Conservation (phyloP, 2,797 vertebrate genomes). For the Chrosomus eos region DNA sequence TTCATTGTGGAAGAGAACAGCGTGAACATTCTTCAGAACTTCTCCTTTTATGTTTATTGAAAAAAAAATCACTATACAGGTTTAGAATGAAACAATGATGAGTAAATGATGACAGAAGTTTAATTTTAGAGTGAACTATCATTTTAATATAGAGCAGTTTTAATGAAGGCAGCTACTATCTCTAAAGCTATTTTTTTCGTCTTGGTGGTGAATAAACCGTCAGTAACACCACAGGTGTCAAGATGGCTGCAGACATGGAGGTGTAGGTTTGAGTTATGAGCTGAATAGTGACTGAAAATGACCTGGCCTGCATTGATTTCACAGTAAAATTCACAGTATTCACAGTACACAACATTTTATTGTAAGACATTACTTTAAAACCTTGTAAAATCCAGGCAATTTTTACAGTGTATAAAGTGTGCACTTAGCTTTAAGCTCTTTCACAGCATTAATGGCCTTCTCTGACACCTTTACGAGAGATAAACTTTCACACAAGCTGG, state of each 20-base stretch:
- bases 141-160: not conserved
- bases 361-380: slow-evolving; percentile 14
- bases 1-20: not conserved
- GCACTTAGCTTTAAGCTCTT: slow-evolving; percentile 34
- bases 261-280: slow-evolving; percentile 8
- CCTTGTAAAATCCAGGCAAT: slow-evolving; percentile 22
- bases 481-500: slow-evolving; percentile 30
- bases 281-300: not conserved
- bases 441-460: slow-evolving; percentile 23
- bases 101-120: not conserved
- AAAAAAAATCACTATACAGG: not conserved
- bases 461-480: slow-evolving; percentile 38
- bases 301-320: not conserved
- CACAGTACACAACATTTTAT: slow-evolving; percentile 22
- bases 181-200: not conserved
- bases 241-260: not conserved
- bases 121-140: not conserved
- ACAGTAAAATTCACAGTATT: not conserved
- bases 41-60: not conserved
- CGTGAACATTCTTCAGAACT: not conserved
- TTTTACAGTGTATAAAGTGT: slow-evolving; percentile 30
- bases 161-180: not conserved
- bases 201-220: not conserved
- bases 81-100: not conserved
- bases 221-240: not conserved